These are phyloP conservation scores for Pseudomyrmex concolor DNA, from an alignment of 1,140 invertebrate species.

Conservation along the genomic window DNA sequence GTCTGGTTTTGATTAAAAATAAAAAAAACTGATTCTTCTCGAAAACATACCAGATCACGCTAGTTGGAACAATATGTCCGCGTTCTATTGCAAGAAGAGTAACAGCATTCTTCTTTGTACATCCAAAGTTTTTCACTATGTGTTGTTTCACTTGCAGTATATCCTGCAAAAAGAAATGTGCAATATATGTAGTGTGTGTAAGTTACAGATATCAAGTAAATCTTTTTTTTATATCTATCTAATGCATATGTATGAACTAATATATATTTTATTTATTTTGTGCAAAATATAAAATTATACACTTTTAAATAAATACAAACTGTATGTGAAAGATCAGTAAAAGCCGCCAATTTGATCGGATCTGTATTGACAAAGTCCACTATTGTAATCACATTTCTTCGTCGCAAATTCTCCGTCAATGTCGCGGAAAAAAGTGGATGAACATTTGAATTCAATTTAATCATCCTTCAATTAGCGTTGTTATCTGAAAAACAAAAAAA, in stretches of 20 bases:
- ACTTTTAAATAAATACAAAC: slow-evolving; percentile 73
- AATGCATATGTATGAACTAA: not conserved
- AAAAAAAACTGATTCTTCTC: slow-evolving; percentile 11
- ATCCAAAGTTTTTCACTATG: slow-evolving; percentile 80
- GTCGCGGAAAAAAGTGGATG: slow-evolving; percentile 82
- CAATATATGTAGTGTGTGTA: not conserved
- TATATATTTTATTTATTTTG: not conserved
- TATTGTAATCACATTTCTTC: slow-evolving; percentile 86
- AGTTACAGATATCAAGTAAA: not conserved
- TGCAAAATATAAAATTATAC: not conserved
- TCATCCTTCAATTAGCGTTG: slow-evolving; percentile 18
- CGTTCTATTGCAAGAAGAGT: slow-evolving; percentile 77
- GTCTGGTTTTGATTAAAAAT: too few relatives aligned
- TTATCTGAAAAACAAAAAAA: not conserved
- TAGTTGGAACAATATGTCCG: slow-evolving; percentile 80
- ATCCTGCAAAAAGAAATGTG: slow-evolving; percentile 75
- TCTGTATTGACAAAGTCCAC: slow-evolving; percentile 87
- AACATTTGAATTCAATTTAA: slow-evolving; percentile 77
- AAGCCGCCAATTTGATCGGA: slow-evolving; percentile 80
- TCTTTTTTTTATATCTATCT: not conserved
- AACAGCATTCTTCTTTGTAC: slow-evolving; percentile 73
- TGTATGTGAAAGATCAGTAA: slow-evolving; percentile 82
- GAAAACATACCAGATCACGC: slow-evolving; percentile 81
- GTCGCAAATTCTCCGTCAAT: slow-evolving; percentile 84
- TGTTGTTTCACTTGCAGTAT: slow-evolving; percentile 80